Conservation (phyloP, 1,140 invertebrate species). For the Drosophila carrolli region DNA sequence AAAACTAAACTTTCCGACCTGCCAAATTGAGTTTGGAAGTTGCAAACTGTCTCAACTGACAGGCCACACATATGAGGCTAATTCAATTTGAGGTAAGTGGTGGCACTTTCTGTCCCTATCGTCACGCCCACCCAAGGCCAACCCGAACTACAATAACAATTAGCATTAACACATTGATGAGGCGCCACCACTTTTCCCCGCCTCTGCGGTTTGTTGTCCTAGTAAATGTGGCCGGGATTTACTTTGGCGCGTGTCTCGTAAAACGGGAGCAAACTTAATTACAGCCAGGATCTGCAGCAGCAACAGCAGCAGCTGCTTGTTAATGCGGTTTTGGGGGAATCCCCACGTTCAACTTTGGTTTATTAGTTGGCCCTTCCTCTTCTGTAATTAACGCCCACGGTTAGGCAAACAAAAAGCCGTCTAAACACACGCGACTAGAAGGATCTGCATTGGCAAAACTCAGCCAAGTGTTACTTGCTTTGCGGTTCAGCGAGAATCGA, state of each 20-base stretch:
- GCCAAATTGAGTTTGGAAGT: conserved; percentile 74
- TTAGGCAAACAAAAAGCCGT: conserved; percentile 13
- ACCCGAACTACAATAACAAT: conserved; percentile 70
- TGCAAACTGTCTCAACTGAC: conserved; percentile 60
- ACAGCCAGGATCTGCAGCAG: conserved; percentile 50
- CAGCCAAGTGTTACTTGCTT: conserved; percentile 17
- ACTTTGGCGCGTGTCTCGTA: conserved; percentile 45
- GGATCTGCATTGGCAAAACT: conserved; percentile 12
- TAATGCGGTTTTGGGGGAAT: conserved; percentile 54
- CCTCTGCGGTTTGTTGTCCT: conserved; percentile 38
- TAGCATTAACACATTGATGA: conserved; percentile 68
- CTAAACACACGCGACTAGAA: conserved; percentile 2
- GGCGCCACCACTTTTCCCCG: conserved; percentile 10
- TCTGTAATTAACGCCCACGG: conserved; percentile 59
- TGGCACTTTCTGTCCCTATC: conserved; percentile 43
- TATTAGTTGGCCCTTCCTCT: conserved; percentile 36
- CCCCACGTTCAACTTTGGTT: conserved; percentile 36
- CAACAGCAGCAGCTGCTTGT: conserved; percentile 42
- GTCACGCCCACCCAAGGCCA: not conserved
- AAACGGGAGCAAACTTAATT: conserved; percentile 70
- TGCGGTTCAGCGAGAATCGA: conserved; percentile 19
- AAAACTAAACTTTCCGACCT: conserved; percentile 58
- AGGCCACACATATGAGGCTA: conserved; percentile 61
- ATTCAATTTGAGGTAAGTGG: conserved; percentile 72
- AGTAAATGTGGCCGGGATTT: conserved; percentile 55